Conservation (phyloP, 2,888 invertebrate species). For the Hymenopus coronatus region DNA sequence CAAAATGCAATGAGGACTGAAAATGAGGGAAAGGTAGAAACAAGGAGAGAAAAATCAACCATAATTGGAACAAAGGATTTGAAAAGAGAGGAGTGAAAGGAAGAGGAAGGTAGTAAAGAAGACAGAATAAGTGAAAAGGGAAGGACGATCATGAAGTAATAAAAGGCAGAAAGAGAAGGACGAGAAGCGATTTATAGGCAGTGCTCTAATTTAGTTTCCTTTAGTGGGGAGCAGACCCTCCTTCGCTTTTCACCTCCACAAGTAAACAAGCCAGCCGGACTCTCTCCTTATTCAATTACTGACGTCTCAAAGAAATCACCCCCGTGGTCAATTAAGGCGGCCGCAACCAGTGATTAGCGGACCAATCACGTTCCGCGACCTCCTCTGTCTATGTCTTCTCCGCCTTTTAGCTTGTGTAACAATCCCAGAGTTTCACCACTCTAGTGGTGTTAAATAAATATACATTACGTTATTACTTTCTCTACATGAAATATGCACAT, state of each 20-base stretch:
- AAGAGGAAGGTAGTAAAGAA: too few species aligned
- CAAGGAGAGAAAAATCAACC: not conserved
- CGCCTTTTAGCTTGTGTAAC: too few species aligned
- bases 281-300: constrained; percentile 30
- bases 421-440: too few species aligned
- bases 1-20: not conserved
- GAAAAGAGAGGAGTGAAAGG: not conserved
- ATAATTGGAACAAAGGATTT: not conserved
- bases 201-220: not conserved
- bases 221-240: not conserved
- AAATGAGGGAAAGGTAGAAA: not conserved
- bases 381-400: too few species aligned
- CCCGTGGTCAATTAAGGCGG: constrained; percentile 21
- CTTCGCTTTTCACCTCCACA: not conserved
- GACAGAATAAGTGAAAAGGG: not conserved
- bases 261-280: constrained; percentile 1
- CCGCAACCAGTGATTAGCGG: constrained; percentile 14
- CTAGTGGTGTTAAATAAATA: too few species aligned
- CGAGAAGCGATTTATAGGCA: not conserved
- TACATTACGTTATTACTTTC: too few species aligned
- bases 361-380: constrained; percentile 1
- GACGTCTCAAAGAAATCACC: constrained; percentile 33
- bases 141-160: not conserved
- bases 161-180: too few species aligned
- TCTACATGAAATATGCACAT: too few species aligned